phyloP scores from a whole-genome alignment of 2,113 vertebrate species.

The Scopus umbretta region DNA sequence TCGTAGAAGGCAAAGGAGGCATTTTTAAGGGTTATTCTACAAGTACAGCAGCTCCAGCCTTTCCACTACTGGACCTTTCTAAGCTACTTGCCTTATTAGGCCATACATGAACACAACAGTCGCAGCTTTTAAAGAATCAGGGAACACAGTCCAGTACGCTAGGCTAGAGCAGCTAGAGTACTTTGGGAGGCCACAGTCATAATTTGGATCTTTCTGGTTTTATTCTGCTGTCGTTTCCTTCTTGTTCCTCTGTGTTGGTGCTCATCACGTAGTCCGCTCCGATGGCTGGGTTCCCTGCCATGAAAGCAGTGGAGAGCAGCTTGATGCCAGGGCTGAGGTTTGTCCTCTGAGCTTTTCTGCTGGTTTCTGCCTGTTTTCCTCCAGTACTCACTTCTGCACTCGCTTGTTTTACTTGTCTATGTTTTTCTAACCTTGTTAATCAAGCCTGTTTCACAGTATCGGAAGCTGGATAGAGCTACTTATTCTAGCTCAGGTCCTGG shows the following conservation, averaged over 20 bases:
- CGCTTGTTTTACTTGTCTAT: not conserved
- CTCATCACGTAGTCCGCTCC: not conserved
- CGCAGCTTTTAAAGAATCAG: not conserved
- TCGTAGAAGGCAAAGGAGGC: not conserved
- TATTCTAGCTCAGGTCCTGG: not conserved
- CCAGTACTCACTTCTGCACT: not conserved
- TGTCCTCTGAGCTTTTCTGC: not conserved
- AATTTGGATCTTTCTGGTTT: not conserved
- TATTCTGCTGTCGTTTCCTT: not conserved
- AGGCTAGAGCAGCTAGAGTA: not conserved
- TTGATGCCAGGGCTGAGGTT: not conserved
- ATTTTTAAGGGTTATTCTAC: not conserved
- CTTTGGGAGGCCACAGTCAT: not conserved
- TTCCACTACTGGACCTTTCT: not conserved
- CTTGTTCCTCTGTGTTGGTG: not conserved
- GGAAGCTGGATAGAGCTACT: not conserved
- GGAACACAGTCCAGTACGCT: not conserved
- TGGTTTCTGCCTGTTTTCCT: not conserved
- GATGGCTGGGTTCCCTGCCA: not conserved
- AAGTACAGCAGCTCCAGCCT: not conserved
- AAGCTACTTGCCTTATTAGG: not conserved
- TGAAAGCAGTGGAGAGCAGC: rapidly evolving
- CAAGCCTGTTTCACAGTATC: not conserved
- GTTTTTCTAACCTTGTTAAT: not conserved
- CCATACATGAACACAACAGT: not conserved